Conservation (phyloP, 2,113 vertebrate genomes). For the Megaceryle maxima region DNA sequence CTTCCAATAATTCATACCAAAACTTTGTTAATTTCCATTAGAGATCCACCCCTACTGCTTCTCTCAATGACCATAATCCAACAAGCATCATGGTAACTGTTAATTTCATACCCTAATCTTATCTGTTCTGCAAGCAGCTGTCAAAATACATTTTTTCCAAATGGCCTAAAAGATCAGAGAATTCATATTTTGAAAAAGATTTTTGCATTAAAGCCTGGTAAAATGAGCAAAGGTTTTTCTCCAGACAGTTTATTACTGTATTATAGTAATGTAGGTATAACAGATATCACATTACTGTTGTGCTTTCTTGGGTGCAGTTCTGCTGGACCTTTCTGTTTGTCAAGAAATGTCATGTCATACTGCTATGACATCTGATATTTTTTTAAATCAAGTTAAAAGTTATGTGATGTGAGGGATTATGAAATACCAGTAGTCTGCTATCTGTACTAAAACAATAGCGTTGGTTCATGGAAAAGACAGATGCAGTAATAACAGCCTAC, state of each 20-base stretch:
- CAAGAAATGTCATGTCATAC: not conserved
- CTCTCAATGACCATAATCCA: not conserved
- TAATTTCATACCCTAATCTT: not conserved
- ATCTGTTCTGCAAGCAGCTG: not conserved
- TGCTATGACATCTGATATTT: not conserved
- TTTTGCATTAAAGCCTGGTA: not conserved
- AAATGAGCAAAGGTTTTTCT: not conserved
- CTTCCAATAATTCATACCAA: not conserved
- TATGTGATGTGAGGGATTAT: not conserved
- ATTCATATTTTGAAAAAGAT: not conserved
- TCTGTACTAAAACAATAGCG: not conserved
- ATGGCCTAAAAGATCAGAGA: not conserved
- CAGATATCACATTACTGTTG: not conserved
- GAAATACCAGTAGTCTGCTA: not conserved
- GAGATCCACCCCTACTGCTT: not conserved
- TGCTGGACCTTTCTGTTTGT: not conserved
- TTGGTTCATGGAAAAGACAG: constrained; percentile 20
- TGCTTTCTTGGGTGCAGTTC: not conserved
- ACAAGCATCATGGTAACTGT: not conserved
- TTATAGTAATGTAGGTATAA: not conserved
- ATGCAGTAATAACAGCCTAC: not conserved
- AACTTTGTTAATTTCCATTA: not conserved
- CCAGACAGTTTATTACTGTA: not conserved
- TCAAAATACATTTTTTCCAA: not conserved
- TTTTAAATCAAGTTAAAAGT: constrained; percentile 2